These are phyloP conservation scores for Sturmia bella DNA, from an alignment of 2,888 invertebrate genomes.

Conservation along the genomic window DNA sequence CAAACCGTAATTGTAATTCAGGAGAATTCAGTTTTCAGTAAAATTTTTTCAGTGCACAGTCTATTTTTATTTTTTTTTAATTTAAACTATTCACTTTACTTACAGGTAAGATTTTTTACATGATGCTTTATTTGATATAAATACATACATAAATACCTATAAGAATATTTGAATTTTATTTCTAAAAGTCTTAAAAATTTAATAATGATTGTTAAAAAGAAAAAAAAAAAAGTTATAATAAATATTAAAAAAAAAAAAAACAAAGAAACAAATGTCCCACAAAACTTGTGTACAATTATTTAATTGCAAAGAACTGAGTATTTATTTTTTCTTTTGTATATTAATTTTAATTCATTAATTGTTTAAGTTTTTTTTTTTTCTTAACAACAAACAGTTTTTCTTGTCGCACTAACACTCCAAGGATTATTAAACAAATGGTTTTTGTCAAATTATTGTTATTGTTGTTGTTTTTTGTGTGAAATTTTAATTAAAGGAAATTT, in stretches of 20 bases:
- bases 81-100: too few species aligned
- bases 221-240: conserved; percentile 46
- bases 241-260: conserved; percentile 9
- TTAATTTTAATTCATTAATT: neutral
- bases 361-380: conserved; percentile 27
- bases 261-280: conserved; percentile 45
- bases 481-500: conserved; percentile 23
- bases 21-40: too few species aligned
- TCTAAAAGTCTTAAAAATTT: conserved; percentile 25
- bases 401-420: conserved; percentile 22
- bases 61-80: too few species aligned
- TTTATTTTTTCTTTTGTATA: too few species aligned
- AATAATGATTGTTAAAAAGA: conserved; percentile 45
- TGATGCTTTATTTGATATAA: too few species aligned
- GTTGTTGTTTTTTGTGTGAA: conserved; percentile 21
- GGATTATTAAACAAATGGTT: conserved; percentile 48
- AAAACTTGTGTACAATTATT: conserved; percentile 62
- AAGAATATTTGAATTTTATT: conserved; percentile 4
- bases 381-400: conserved; percentile 22
- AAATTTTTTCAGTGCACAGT: too few species aligned
- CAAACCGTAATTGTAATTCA: too few species aligned
- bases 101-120: too few species aligned
- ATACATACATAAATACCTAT: too few species aligned
- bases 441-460: conserved; percentile 22
- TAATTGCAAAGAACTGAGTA: conserved; percentile 18